Conservation (phyloP, 2,888 invertebrate genomes). For the Rhogogaster chlorosoma region DNA sequence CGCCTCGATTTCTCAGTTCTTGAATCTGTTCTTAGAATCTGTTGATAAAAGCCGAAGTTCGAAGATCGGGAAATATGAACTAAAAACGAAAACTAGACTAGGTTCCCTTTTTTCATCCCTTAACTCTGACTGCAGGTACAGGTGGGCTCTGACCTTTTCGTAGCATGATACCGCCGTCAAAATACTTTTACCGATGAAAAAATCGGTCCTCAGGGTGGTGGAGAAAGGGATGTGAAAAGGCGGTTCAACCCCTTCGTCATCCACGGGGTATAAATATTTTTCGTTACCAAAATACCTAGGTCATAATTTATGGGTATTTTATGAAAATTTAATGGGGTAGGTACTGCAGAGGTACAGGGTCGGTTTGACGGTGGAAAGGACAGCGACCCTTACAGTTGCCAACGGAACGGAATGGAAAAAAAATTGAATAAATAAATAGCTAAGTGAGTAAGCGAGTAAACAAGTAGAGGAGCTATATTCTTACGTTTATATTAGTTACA, state of each 20-base stretch:
- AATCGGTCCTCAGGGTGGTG: conserved; percentile 52
- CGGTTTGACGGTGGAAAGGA: neutral
- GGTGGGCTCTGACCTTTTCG: conserved; percentile 16
- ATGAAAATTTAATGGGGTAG: conserved; percentile 68
- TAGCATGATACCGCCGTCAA: conserved; percentile 17
- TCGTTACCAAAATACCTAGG: conserved; percentile 56
- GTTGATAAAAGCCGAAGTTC: neutral
- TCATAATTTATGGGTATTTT: conserved; percentile 73
- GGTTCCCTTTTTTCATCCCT: neutral
- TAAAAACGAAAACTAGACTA: neutral
- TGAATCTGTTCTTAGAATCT: neutral
- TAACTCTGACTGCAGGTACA: neutral
- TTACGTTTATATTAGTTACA: neutral
- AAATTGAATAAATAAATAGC: neutral
- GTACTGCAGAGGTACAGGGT: neutral
- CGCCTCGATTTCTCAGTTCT: neutral
- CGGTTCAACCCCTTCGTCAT: conserved; percentile 64
- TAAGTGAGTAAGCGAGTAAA: neutral
- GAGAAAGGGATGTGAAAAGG: conserved; percentile 42
- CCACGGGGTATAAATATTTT: conserved; percentile 73
- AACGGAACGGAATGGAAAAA: neutral
- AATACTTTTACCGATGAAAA: conserved; percentile 32
- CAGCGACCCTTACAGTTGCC: neutral
- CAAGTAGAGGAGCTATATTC: neutral
- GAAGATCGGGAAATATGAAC: neutral